Base-by-base conservation (phyloP, 2,888 invertebrate species). In the Baronia brevicornis region DNA sequence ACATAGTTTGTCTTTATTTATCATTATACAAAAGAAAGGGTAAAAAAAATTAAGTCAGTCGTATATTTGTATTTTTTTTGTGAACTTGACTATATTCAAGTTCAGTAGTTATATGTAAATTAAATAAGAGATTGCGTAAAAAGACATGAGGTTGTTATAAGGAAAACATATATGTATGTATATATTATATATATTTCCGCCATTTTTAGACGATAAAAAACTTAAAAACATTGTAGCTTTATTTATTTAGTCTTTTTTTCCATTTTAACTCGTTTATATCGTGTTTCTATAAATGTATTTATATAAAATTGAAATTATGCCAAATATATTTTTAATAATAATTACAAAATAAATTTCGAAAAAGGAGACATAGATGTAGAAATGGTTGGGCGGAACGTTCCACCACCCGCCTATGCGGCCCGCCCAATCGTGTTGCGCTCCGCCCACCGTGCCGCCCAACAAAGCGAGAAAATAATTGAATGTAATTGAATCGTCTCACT, bases 401-500 rank as follows among this genome's bases (percentile, higher is more conserved):
- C 49, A 36, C 65, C 64, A 60, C 67, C 77, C 75, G 67, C 62
- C 66, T 56, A 46, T 29, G 41, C 60, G 41, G 43, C 45, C 75
- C 75, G 77, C 77, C 78, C 69, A 68, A 60, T 54, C 56, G 45
- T 44, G 43, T 40, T n/a, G 19, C 48, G 60, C 55, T 54, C 72
- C 75, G 75, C 79, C 78, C 63, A 64, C 43, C 46, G 39, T 39
- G 44, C 65, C 62, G 61, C 62, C 66, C 65, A 61, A 42, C 48
- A 41, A 48, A 51, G 54, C 30, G 32, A 43, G 45, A 44, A 45
- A 51, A 68, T 79, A 78, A 79, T 78, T 74, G 73, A 65, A 53
- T 54, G 59, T 79, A 78, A 80, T 78, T 71, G 62, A 77, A 78
- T 78, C 67, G 71, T 56, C 60, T 54, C 55, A 38, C 44, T n/a